Evolutionary conservation across 1,140 invertebrate species (phyloP), one percentile per base, ranked within the genome.

Genomic region (Planococcus citri): DNA sequence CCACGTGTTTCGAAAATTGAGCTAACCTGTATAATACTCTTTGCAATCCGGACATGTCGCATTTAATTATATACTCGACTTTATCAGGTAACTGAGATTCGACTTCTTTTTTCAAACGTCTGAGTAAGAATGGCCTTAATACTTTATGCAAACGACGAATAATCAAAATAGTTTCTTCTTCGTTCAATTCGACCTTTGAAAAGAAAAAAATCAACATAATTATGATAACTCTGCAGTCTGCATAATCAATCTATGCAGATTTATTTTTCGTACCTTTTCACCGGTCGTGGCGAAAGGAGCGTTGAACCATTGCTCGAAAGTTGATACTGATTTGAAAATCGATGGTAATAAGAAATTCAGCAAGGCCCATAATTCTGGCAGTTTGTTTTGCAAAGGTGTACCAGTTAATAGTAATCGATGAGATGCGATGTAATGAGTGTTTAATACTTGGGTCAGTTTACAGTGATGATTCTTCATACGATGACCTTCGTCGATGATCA

Each of bases 401-500:
- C 97, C 97, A 1, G 97, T 99, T 0, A 99, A 82, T 0, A 99
- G 83, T 38, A 99, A 79, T 37, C 97, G 86, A 81, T 98, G 94
- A 6, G 95, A 93, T 12, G 95, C 94, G 70, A 88, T 84, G 79
- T 99, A 99, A 80, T 97, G 92, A 1, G 94, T 97, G 78, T 98
- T 98, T 22, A 99, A 81, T 10, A 91, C 89, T 79, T 97, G 92
- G 0, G 97, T 99, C 72, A 99, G 80, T 79, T 99, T 99, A 80
- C 96, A 98, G 78, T 98, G 96, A 80, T 99, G 96, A 80, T 99
- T 99, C 81, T 99, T 99, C 95, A 99, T 98, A 74, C 97, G 86
- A 81, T 99, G 97, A 75, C 97, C 97, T 81, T 99, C 97, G 80
- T 99, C 97, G 75, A 99, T 99, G 71, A 99, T 98, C 95, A 99